phyloP scores from a whole-genome alignment of 2,797 vertebrate genomes.

The Catamblyrhynchus diadema region DNA sequence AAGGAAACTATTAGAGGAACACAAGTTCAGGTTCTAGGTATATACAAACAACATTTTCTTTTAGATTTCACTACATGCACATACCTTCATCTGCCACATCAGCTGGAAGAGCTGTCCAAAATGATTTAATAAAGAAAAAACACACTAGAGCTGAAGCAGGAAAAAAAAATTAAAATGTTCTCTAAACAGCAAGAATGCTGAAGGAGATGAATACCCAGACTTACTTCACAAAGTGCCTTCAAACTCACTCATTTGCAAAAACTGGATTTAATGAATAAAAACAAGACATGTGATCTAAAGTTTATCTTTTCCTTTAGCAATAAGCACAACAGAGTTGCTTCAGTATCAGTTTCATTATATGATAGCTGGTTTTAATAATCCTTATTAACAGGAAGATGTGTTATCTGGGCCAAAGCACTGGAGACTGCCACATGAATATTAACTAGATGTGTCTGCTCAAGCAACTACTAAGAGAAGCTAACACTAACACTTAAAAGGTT shows the following conservation, averaged over 20 bases:
- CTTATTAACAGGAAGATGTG: neutral
- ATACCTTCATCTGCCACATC: neutral
- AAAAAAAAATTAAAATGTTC: neutral
- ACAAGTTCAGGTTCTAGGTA: neutral
- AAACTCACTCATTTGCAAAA: neutral
- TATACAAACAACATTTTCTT: neutral
- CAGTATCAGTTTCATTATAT: neutral
- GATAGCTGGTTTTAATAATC: neutral
- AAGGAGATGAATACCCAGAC: neutral
- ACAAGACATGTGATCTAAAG: neutral
- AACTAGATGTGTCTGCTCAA: neutral
- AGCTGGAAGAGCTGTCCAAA: neutral
- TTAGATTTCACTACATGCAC: neutral
- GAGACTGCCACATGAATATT: neutral
- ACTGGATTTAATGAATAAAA: neutral
- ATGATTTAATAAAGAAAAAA: neutral
- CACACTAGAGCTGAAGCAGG: neutral
- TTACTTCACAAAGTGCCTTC: neutral
- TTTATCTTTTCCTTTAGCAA: neutral
- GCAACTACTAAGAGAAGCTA: neutral
- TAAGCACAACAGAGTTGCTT: neutral
- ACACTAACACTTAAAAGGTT: slow-evolving; percentile 17
- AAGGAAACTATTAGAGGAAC: neutral
- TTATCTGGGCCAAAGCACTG: neutral
- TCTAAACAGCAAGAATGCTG: neutral